Base-by-base conservation (phyloP, 2,888 invertebrate species). In the Heliconius charithonia region DNA sequence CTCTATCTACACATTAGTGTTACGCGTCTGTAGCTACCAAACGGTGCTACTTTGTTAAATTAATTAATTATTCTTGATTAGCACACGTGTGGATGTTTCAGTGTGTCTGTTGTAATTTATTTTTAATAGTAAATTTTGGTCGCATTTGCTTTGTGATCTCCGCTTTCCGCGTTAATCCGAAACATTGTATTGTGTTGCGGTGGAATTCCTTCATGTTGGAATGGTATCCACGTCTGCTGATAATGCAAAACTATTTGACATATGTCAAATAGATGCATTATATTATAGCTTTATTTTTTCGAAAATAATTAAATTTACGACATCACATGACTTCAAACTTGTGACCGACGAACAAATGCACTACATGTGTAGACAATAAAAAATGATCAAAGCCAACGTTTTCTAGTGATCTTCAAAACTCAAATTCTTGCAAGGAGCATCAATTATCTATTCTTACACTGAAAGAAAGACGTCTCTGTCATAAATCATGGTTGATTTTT, bases 401-500 rank as follows among this genome's bases (percentile, higher is more conserved):
- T 37, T 79, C 79, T 79, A 83, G 81, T 82, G 82, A 83, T 84
- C 80, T 81, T 77, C 73, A 78, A 76, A 81, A 79, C 77, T 25
- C 80, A 83, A 83, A 83, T 83, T 77, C 81, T 71, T 77, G 83
- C 74, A 75, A 77, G 69, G 79, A 83, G 83, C 85, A 86, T 83
- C 75, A 79, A 85, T 84, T 82, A 83, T 74, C 67, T 25, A 27
- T 82, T 79, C 79, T 82, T 82, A 82, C 81, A 83, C 75, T 83
- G 73, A 67, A 70, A 66, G 71, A 74, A 77, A 79, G 76, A 73
- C 72, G 72, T 59, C 75, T 62, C 62, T 63, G 77, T 79, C 79
- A 83, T 86, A 82, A 85, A 86, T 86, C 86, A 86, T 83, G 71
- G 51, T 76, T 75, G 80, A 72, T 70, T 79, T 82, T 82, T 79